phyloP scores from a whole-genome alignment of 2,113 vertebrate genomes.

The Oncorhynchus keta region DNA sequence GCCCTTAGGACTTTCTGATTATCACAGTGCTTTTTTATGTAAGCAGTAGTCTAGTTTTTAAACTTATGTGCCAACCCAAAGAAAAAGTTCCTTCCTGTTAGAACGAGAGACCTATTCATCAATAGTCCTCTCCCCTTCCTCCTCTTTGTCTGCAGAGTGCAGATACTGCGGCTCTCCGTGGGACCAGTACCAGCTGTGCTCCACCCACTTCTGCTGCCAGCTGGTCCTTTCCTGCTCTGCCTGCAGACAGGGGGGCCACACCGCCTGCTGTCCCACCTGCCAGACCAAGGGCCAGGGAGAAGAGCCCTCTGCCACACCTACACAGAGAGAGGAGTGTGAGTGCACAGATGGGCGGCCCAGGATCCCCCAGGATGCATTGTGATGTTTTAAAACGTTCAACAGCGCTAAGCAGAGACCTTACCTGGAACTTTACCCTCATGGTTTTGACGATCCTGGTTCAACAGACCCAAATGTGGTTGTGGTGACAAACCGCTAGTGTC shows the following conservation, averaged over 20 bases:
- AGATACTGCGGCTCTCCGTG: constrained; percentile 84
- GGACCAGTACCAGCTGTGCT: constrained; percentile 91
- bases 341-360: constrained; percentile 82
- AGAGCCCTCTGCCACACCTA: constrained; percentile 13
- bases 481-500: too few relatives aligned
- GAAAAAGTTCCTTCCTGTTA: background rate
- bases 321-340: constrained; percentile 87
- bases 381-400: background rate
- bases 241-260: constrained; percentile 79
- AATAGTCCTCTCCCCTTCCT: constrained; percentile 8
- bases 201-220: constrained; percentile 86
- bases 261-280: constrained; percentile 87
- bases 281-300: constrained; percentile 76
- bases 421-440: too few relatives aligned
- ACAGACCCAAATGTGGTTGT: too few relatives aligned
- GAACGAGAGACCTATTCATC: background rate
- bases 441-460: too few relatives aligned
- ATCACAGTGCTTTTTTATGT: too few relatives aligned
- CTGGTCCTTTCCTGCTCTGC: constrained; percentile 85
- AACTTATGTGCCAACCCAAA: background rate
- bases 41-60: background rate
- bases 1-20: too few relatives aligned
- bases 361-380: constrained; percentile 77
- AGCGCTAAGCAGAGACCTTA: too few relatives aligned
- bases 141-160: constrained; percentile 76